Percentiles rank a stretch among this genome's conserved stretches.
phyloP scores from a whole-genome alignment of 2,888 invertebrate genomes.

The Leptinotarsa rubiginosa region DNA sequence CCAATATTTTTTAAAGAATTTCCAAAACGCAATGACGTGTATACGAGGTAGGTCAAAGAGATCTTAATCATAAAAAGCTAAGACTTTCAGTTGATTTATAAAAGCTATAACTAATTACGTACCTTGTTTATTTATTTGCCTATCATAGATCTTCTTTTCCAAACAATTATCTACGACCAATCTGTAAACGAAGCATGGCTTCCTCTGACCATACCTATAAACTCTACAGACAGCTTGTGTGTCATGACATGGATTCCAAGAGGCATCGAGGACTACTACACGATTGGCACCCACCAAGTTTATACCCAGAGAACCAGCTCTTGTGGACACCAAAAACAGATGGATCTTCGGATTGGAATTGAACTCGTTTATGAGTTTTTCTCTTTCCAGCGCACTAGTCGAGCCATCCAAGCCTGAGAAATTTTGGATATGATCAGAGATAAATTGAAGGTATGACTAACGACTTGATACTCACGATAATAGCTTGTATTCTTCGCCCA shows the following conservation, averaged over 20 bases:
- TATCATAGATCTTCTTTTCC: conserved; percentile 97
- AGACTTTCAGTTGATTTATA: no score
- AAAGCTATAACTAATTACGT: not conserved
- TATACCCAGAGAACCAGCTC: conserved; percentile 96
- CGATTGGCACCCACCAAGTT: conserved; percentile 98
- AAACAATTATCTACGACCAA: conserved; percentile 97
- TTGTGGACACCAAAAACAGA: conserved; percentile 94
- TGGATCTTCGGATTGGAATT: conserved; percentile 89
- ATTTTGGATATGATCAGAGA: conserved; percentile 26
- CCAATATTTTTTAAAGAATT: no score
- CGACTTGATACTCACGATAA: conserved; percentile 78
- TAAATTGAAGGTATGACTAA: not conserved
- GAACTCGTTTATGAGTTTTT: conserved; percentile 96
- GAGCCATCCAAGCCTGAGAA: conserved; percentile 90
- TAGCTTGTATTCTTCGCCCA: conserved; percentile 92
- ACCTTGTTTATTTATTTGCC: conserved; percentile 98
- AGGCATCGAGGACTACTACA: conserved; percentile 97
- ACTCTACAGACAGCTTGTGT: conserved; percentile 97
- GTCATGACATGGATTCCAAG: conserved; percentile 99
- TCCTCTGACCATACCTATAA: conserved; percentile 93
- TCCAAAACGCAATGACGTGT: no score
- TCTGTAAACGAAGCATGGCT: conserved; percentile 95
- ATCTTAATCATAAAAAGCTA: no score
- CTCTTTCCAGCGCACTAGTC: conserved; percentile 92
- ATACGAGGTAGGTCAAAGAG: no score